Percentiles rank a stretch among this genome's conserved stretches.
These are phyloP conservation scores for Chiroxiphia lanceolata DNA, from an alignment of 2,797 vertebrate genomes.

Conservation along the genomic window DNA sequence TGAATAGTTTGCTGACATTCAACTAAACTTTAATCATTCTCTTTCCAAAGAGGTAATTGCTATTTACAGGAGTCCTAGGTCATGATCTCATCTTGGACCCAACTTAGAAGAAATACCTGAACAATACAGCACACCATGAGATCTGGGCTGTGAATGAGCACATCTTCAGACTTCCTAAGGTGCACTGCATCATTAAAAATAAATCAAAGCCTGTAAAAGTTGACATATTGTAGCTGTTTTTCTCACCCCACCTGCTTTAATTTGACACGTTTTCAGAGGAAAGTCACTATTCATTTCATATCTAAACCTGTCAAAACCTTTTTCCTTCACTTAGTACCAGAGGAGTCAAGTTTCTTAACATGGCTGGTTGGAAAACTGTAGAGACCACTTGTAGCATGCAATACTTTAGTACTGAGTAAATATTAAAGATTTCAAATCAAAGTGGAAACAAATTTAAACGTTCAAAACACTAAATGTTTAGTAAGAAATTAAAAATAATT, in stretches of 20 bases:
- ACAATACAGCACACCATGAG: conserved; percentile 46
- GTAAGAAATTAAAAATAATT: neutral
- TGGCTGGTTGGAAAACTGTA: neutral
- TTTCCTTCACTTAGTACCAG: neutral
- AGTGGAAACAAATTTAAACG: neutral
- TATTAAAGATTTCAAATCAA: neutral
- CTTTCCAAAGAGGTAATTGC: conserved; percentile 56
- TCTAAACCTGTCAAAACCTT: conserved; percentile 41
- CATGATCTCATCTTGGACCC: conserved; percentile 31
- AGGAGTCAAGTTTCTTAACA: neutral
- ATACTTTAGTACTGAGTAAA: neutral
- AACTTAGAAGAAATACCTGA: conserved; percentile 27
- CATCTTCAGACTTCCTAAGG: conserved; percentile 53
- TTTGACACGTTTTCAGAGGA: conserved; percentile 47
- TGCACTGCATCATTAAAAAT: conserved; percentile 69
- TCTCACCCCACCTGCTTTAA: conserved; percentile 54
- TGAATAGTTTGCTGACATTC: conserved; percentile 59
- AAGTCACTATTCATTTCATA: conserved; percentile 31
- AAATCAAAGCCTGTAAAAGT: conserved; percentile 64
- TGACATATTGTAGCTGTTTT: conserved; percentile 60
- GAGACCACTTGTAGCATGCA: neutral
- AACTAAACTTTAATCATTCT: conserved; percentile 54
- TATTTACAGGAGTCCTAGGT: conserved; percentile 55
- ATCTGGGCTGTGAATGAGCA: neutral
- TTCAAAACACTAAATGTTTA: neutral